Evolutionary conservation across 1,140 invertebrate species (phyloP), one percentile per base, ranked within the genome.

Genomic region (Camponotus floridanus): DNA sequence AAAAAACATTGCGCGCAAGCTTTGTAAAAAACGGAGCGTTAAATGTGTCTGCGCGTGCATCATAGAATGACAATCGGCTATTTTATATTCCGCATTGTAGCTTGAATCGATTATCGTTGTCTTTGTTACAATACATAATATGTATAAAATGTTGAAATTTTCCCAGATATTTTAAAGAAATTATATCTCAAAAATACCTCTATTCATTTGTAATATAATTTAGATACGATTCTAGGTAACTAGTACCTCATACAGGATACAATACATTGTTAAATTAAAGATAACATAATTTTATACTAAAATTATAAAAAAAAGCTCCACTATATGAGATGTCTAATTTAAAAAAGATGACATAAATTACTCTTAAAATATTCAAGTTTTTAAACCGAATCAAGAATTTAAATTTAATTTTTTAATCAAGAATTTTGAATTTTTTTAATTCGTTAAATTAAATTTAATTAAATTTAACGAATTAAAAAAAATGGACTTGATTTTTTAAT

Each of bases 1-100:
- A 65, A 81, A 65, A 78, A 76, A 85, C 71, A 85, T 83, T 61
- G 79, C 36, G 64, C 64, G 79, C 79, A 26, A 59, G 62, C 39
- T 11, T 45, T 61, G 79, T 45, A 62, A 80, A 80, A 80, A 73
- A 67, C 31, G 55, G 61, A 71, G 68, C 79, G 48, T 80, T 80
- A 80, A 61, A 81, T 73, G 79, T 73, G 21, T 80, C 65, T 73
- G 59, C 36, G 33, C 55, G 31, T n/a, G 33, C 65, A 33, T 1
- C 59, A 42, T 42, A 18, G 31, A 57, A 80, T 33, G 51, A 45
- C 79, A 39, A 81, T 81, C 55, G 51, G 18, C 18, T 45, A 26
- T 81, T 71, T 81, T 81, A 26, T 21, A 73, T 3, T 73, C n/a
- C 76, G 78, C 45, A 39, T 80, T 59, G 51, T 33, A 59, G 21